phyloP scores from a whole-genome alignment of 2,888 invertebrate genomes.

The Ypsolopha sequella region DNA sequence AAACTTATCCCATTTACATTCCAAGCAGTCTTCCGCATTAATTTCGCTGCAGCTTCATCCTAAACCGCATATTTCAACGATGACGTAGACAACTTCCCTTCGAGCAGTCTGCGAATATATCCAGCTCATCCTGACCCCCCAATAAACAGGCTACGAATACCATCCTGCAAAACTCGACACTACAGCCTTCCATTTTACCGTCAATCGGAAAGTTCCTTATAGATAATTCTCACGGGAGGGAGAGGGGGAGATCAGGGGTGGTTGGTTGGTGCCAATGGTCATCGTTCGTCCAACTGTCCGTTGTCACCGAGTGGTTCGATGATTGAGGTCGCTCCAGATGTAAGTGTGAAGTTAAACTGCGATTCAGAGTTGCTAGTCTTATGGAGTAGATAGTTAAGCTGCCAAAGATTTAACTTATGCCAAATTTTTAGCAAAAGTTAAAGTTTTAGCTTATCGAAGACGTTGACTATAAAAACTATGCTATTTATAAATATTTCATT shows the following conservation, averaged over 20 bases:
- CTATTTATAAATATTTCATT: too few relatives aligned
- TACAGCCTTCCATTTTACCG: neutral
- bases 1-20: neutral
- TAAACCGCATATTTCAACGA: slow-evolving; percentile 1
- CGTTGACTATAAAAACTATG: too few relatives aligned
- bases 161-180: neutral
- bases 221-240: neutral
- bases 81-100: slow-evolving; percentile 1
- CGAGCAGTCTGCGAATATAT: neutral
- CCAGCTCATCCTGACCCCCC: neutral
- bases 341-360: slow-evolving; percentile 4
- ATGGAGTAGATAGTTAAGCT: too few relatives aligned
- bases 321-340: slow-evolving; percentile 10
- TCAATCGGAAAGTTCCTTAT: neutral
- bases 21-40: neutral
- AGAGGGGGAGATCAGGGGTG: neutral
- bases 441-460: too few relatives aligned
- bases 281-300: neutral
- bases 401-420: too few relatives aligned
- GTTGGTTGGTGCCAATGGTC: neutral
- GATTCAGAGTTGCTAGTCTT: too few relatives aligned
- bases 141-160: too few relatives aligned
- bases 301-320: slow-evolving; percentile 2
- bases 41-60: neutral
- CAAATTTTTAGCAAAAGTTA: too few relatives aligned